Percentiles rank a stretch among this genome's conserved stretches.
phyloP scores from a whole-genome alignment of 2,797 vertebrate genomes.

The Pangasius sanitwongsei region DNA sequence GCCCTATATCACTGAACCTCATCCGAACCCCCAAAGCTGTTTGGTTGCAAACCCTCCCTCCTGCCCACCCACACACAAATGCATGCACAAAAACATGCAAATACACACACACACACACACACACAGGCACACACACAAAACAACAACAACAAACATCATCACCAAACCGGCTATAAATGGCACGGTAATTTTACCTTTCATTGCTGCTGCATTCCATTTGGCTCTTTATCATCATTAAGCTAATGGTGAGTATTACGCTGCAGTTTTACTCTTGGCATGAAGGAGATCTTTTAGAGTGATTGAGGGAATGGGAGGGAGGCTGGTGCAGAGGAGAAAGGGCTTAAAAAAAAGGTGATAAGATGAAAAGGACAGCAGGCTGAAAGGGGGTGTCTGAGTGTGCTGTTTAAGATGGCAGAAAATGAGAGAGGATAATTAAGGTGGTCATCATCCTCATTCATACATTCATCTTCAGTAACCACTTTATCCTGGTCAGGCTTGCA shows the following conservation, averaged over 20 bases:
- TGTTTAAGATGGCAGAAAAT: constrained; percentile 28
- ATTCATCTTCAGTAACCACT: not conserved
- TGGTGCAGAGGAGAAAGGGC: constrained; percentile 54
- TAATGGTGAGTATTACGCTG: constrained; percentile 20
- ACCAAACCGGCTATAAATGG: constrained; percentile 22
- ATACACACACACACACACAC: constrained; percentile 2
- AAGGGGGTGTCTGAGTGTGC: constrained; percentile 22
- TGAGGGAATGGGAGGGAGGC: constrained; percentile 62
- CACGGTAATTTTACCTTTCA: constrained; percentile 20
- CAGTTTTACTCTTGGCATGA: not conserved
- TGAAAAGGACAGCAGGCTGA: constrained; percentile 10
- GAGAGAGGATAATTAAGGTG: constrained; percentile 35
- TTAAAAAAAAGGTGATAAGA: constrained; percentile 12
- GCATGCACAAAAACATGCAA: not conserved
- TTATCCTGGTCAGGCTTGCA: not conserved
- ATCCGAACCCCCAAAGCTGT: not conserved
- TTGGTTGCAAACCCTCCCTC: constrained; percentile 19
- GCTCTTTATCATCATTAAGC: constrained; percentile 29
- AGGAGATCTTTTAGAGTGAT: constrained; percentile 11
- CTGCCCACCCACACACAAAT: constrained; percentile 4
- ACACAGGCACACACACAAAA: constrained; percentile 40
- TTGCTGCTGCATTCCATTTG: constrained; percentile 24
- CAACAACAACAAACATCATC: not conserved
- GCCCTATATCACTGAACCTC: constrained; percentile 13
- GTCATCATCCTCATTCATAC: constrained; percentile 21